Conservation (phyloP, 2,113 vertebrate genomes). For the Tychaedon coryphoeus region DNA sequence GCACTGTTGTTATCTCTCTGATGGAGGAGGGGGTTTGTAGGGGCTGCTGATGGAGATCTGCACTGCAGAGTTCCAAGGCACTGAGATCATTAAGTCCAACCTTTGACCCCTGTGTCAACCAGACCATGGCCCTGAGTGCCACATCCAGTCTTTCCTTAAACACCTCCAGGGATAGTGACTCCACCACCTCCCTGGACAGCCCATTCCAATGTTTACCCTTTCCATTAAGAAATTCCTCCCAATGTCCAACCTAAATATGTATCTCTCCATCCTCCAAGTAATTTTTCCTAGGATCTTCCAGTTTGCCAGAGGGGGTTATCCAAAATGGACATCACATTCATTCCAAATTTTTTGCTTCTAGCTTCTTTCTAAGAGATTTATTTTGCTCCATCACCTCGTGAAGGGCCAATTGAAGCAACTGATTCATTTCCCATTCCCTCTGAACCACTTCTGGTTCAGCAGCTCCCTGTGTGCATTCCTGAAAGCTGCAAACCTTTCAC, state of each 20-base stretch:
- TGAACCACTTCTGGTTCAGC: not conserved
- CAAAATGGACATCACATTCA: not conserved
- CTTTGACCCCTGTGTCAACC: not conserved
- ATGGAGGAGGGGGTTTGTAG: not conserved
- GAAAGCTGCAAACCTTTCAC: not conserved
- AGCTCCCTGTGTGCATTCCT: not conserved
- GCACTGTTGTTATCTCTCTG: not conserved
- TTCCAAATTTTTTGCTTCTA: not conserved
- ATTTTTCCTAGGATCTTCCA: not conserved
- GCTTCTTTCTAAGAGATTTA: not conserved
- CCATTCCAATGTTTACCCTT: not conserved
- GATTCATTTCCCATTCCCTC: not conserved
- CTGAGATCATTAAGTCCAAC: fast-evolving
- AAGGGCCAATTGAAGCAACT: not conserved
- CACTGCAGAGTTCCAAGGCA: not conserved
- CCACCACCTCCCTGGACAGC: not conserved
- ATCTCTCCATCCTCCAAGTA: not conserved
- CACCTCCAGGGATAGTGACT: not conserved
- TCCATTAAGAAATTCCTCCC: not conserved
- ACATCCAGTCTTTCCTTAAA: not conserved
- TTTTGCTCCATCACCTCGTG: not conserved
- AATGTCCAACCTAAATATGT: not conserved
- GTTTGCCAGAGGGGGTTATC: not conserved
- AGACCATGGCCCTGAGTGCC: not conserved
- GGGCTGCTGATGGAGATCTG: not conserved